phyloP scores from a whole-genome alignment of 2,888 invertebrate species.

The Melanotus villosus region DNA sequence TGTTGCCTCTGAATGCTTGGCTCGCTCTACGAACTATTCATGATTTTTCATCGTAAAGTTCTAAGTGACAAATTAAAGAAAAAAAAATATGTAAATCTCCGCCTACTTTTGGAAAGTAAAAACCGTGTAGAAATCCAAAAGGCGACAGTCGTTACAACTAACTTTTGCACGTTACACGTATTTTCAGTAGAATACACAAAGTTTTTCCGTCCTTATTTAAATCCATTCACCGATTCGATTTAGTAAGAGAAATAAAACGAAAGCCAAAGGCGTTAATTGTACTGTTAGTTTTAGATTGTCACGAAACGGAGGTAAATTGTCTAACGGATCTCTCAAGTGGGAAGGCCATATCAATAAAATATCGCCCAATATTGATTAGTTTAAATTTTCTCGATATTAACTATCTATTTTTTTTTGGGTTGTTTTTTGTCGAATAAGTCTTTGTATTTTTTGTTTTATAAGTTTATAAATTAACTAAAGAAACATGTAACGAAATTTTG shows the following conservation, averaged over 20 bases:
- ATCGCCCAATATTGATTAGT: conserved; percentile 27
- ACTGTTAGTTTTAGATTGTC: conserved; percentile 28
- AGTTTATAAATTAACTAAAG: too few relatives aligned
- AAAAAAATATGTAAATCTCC: neutral
- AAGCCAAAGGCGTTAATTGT: conserved; percentile 13
- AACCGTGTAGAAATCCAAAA: neutral
- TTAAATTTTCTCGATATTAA: neutral
- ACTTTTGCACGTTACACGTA: neutral
- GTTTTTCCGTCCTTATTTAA: neutral
- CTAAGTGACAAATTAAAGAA: neutral
- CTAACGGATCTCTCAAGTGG: conserved; percentile 25
- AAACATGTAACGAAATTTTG: too few relatives aligned
- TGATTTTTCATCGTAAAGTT: too few relatives aligned
- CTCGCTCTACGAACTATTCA: too few relatives aligned
- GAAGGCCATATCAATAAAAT: conserved; percentile 28
- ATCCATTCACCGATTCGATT: neutral
- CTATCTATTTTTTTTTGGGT: too few relatives aligned
- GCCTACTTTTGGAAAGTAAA: conserved; percentile 6
- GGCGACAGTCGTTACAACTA: neutral
- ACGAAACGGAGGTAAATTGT: conserved; percentile 27
- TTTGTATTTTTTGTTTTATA: too few relatives aligned
- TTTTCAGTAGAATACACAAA: neutral
- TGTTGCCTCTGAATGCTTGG: too few relatives aligned
- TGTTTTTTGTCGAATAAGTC: too few relatives aligned
- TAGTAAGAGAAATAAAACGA: neutral